A percentile compares a stretch with the other conserved stretches of the same genome.
These are phyloP conservation scores for Smutsia gigantea DNA, from an alignment of 2,797 vertebrate genomes.

Conservation along the genomic window DNA sequence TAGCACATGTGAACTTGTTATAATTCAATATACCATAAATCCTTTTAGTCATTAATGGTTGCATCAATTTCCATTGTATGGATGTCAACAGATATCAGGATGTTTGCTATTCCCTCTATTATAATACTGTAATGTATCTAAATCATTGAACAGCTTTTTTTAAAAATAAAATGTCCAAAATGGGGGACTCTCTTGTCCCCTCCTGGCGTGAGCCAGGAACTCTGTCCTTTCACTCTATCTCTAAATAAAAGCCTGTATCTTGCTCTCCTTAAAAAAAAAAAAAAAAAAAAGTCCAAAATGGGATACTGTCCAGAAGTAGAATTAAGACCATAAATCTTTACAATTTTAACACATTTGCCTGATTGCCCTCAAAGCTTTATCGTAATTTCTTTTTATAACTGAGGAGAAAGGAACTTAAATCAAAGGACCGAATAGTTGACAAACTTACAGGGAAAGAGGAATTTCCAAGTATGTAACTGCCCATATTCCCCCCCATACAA, in stretches of 20 bases:
- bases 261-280: too few species aligned
- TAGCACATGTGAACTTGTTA: not conserved
- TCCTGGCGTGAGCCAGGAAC: too few species aligned
- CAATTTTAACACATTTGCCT: not conserved
- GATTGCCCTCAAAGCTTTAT: not conserved
- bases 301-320: not conserved
- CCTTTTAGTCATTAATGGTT: not conserved
- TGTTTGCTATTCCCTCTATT: not conserved
- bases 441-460: not conserved
- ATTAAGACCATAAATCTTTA: slow-evolving; percentile 20
- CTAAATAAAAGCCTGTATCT: too few species aligned
- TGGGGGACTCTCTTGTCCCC: too few species aligned
- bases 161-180: not conserved
- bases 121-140: not conserved
- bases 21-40: not conserved
- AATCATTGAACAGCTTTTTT: not conserved
- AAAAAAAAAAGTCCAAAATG: too few species aligned
- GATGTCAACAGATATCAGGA: not conserved
- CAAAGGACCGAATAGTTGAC: not conserved
- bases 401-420: not conserved
- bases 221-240: too few species aligned
- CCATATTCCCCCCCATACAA: not conserved
- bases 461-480: not conserved
- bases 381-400: not conserved
- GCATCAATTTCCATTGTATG: not conserved